Evolutionary conservation across 1,140 invertebrate genomes (phyloP).

Genomic region (Maconellicoccus hirsutus): DNA sequence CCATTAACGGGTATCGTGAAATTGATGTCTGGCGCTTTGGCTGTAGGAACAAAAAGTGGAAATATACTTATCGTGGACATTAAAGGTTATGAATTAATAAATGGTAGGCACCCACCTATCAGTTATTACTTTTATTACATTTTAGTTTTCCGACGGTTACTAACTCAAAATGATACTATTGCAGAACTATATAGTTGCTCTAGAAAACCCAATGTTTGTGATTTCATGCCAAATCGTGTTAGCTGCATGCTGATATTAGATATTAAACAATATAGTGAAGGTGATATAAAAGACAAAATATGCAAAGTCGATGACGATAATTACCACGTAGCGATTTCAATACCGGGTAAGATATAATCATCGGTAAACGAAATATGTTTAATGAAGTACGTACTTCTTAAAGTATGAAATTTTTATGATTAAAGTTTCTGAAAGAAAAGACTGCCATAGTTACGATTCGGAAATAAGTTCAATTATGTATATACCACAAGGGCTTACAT

Average conservation of each 20-base stretch:
- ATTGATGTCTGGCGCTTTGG: not conserved
- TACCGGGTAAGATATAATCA: not conserved
- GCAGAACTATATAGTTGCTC: not conserved
- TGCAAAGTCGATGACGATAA: not conserved
- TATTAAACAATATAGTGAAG: not conserved
- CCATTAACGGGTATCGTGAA: not conserved
- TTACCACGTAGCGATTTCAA: not conserved
- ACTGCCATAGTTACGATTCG: not conserved
- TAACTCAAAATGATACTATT: not conserved
- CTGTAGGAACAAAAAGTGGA: not conserved
- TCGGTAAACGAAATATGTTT: too few species aligned
- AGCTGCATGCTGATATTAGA: not conserved
- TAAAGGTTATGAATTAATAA: slow-evolving; percentile 14
- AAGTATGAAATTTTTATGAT: not conserved
- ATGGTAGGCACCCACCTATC: not conserved
- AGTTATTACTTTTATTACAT: not conserved
- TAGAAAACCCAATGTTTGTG: not conserved
- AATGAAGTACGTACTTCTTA: too few species aligned
- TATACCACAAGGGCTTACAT: slow-evolving; percentile 26
- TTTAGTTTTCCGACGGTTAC: not conserved
- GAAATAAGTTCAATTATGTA: slow-evolving; percentile 8
- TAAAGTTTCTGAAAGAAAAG: not conserved
- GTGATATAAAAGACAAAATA: slow-evolving; percentile 7
- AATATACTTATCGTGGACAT: slow-evolving; percentile 2
- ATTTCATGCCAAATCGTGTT: not conserved